Percentiles rank a stretch among this genome's conserved stretches.
Evolutionary conservation across 2,888 invertebrate genomes (phyloP).

Genomic region (Dicranocentrus wangi): DNA sequence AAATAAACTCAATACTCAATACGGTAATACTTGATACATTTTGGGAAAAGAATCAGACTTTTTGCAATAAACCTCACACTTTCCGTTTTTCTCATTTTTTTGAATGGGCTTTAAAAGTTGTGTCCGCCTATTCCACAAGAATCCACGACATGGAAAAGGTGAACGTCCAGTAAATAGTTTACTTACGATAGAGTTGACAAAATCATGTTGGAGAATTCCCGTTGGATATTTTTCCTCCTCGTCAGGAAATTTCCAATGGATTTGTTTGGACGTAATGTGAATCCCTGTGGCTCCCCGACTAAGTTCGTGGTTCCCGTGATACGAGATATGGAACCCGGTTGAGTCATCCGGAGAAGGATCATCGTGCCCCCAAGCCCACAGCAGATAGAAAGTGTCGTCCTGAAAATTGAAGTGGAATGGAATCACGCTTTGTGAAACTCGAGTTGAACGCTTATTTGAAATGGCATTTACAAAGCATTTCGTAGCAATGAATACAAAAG

Average conservation of each 20-base stretch:
- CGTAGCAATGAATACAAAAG: too few species aligned
- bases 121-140: too few species aligned
- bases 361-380: slow-evolving; percentile 80
- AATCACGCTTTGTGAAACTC: background rate
- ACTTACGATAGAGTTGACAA: slow-evolving; percentile 11
- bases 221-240: slow-evolving; percentile 52
- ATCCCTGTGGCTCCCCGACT: slow-evolving; percentile 82
- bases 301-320: slow-evolving; percentile 77
- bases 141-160: too few species aligned
- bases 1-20: too few species aligned
- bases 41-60: too few species aligned
- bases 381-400: slow-evolving; percentile 83
- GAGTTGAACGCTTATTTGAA: too few species aligned
- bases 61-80: too few species aligned
- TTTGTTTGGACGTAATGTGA: slow-evolving; percentile 76
- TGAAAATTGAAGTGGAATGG: background rate
- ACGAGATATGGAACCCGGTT: slow-evolving; percentile 75
- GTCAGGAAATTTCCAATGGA: slow-evolving; percentile 75
- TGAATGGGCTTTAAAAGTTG: too few species aligned
- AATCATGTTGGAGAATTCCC: slow-evolving; percentile 20
- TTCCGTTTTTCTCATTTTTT: too few species aligned
- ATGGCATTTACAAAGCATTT: too few species aligned
- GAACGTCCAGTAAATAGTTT: too few species aligned
- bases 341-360: slow-evolving; percentile 18
- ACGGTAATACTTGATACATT: too few species aligned